Evolutionary conservation across 2,888 invertebrate species (phyloP), one percentile per base, ranked within the genome.

Genomic region (Luffia ferchaultella): DNA sequence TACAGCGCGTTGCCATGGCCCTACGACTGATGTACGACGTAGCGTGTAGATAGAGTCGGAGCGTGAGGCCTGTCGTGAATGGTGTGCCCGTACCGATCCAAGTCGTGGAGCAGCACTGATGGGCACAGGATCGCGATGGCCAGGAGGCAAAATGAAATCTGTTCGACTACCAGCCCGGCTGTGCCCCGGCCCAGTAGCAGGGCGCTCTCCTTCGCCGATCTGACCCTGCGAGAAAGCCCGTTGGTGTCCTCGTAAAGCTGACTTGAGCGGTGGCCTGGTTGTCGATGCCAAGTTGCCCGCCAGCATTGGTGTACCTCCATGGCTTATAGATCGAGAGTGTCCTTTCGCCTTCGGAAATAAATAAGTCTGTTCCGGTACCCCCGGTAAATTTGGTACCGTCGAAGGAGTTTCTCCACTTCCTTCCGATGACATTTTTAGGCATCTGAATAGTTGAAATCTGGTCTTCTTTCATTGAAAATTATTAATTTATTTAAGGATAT

Each of bases 21-120:
- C 88, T 15, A 91, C 89, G 1, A 88, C 89, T 16, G 89, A 90
- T 51, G 88, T 87, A 57, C 93, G 89, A 54, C 94, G 87, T 61
- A 96, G 85, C 1, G 95, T 95, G 75, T 95, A 96, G 57, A 95
- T 93, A 51, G 94, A 94, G 73, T 96, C 95, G 7, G 94, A 93
- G 58, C 94, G 89, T 15, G 94, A 94, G 1, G 94, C 93, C 73
- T 93, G 94, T n/a, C 95, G 88, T 2, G 93, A 93, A 73, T 94
- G 93, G 1, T 92, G 63, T 62, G 58, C 86, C 70, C 62, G 84
- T 46, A 79, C 72, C 0, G 80, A 80, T 51, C 67, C 66, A 86
- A 90, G 58, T 17, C 79, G 70, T 42, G 85, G 78, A 55, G 74
- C 79, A 1, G 79, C 72, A 56, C 68, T 74, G 43, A 73, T 79